Base-by-base conservation (phyloP, 1,140 invertebrate species). In the Meloidogyne exigua region DNA sequence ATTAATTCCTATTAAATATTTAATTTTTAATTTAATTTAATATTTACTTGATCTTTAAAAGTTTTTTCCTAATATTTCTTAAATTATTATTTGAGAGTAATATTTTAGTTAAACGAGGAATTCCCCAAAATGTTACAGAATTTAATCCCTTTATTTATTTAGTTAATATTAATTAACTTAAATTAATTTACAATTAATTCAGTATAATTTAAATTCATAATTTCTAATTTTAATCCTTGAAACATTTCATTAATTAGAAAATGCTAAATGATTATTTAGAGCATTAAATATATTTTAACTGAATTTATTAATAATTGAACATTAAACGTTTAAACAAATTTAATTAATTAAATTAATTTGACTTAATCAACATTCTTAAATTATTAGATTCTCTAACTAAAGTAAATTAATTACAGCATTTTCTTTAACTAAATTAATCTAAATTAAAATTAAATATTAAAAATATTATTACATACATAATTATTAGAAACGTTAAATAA, bases 31-130 rank as follows among this genome's bases (percentile, higher is more conserved):
- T 62, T 28, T 68, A 25, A 26, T 23, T 57, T 26, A 26, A 13
- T 26, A 28, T 13, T 23, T 26, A 81, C 80, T 28, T 81, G 80
- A 70, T 81, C 62, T 21, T 44, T 21, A 70, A 81, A 81, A 39
- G 80, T 81, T 81, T 76, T 23, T 75, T 82, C 80, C 80, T 83
- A 26, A 81, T 65, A 15, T 63, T 79, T 21, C 71, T 32, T 63
- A 81, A 44, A 66, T 80, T 73, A 66, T 81, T 81, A 39, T 78
- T 79, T n/a, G 71, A 63, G n/a, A 81, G 78, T 44, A 84, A 66
- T 9, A 81, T 39, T 25, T 62, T 49, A 13, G 78, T 36, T 9
- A 81, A 28, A 9, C 65, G 68, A 18, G 28, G 25, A 42, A n/a
- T 70, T 39, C 62, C 64, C 78, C 69, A 75, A 44, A 81, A 81